A percentile compares a stretch with the other conserved stretches of the same genome.
These are phyloP conservation scores for Habropoda laboriosa DNA, from an alignment of 1,140 invertebrate genomes.

Conservation along the genomic window DNA sequence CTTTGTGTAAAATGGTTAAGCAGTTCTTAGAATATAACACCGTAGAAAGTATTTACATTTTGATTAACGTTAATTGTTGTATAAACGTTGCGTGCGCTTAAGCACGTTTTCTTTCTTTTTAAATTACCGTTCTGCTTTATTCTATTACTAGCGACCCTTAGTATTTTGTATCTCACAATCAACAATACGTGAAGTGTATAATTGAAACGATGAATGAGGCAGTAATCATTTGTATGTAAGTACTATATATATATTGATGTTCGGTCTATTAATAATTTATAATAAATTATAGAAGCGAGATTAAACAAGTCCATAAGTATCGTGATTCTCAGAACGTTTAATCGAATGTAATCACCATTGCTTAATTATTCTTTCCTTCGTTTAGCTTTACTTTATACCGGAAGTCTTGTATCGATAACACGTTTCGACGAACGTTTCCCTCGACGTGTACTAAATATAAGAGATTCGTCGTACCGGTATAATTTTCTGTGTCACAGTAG, in stretches of 20 bases:
- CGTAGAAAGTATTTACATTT: slow-evolving; percentile 50
- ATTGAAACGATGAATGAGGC: background rate
- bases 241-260: background rate
- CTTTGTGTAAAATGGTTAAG: slow-evolving; percentile 22
- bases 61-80: slow-evolving; percentile 21
- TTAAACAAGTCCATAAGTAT: background rate
- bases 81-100: too few species aligned
- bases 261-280: slow-evolving; percentile 37
- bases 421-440: background rate
- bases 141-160: background rate
- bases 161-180: background rate
- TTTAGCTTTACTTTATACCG: background rate
- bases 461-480: too few species aligned
- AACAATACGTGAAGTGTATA: background rate
- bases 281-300: slow-evolving; percentile 29
- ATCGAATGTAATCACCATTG: background rate
- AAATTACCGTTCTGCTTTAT: background rate
- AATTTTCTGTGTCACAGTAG: too few species aligned
- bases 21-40: background rate
- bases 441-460: background rate
- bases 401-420: background rate
- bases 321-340: background rate
- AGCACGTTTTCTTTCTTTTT: too few species aligned
- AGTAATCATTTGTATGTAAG: background rate
- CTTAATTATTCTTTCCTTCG: background rate